Evolutionary conservation across 37 sponge, comb jelly and placozoan species (phyloP).

Genomic region (Ephydatia muelleri): DNA sequence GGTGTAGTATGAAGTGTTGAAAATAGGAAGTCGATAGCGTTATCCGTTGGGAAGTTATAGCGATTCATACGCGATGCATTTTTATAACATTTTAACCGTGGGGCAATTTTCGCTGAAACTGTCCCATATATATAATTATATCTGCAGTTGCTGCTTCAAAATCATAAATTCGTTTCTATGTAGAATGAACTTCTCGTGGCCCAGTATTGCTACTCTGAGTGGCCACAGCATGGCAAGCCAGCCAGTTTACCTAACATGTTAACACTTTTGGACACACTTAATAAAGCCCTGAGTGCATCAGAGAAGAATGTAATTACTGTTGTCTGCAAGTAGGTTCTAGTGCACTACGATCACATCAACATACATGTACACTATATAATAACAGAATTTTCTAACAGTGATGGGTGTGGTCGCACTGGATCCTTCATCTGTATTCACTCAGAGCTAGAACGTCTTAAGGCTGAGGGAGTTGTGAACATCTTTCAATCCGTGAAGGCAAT

Average conservation of each 20-base stretch:
- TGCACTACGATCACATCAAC: neutral
- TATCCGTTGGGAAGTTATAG: too few species aligned
- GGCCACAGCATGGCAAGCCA: conserved; percentile 38
- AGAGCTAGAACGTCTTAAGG: conserved; percentile 10
- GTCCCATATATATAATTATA: neutral
- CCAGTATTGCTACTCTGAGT: conserved; percentile 27
- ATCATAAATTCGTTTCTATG: neutral
- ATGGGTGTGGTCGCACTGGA: conserved; percentile 41
- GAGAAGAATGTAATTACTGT: conserved; percentile 53
- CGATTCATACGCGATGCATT: too few species aligned
- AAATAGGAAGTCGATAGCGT: too few species aligned
- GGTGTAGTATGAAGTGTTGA: too few species aligned
- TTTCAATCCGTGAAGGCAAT: neutral
- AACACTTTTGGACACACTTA: conserved; percentile 18
- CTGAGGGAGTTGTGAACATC: conserved; percentile 15
- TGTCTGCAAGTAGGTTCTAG: conserved; percentile 43
- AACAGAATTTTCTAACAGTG: neutral
- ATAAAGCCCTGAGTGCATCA: neutral
- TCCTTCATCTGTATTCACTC: conserved; percentile 18
- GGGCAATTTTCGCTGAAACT: too few species aligned
- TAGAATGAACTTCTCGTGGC: neutral
- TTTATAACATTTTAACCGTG: too few species aligned
- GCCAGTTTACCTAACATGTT: conserved; percentile 7
- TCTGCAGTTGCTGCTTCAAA: neutral
- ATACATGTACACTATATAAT: neutral